A percentile compares a stretch with the other conserved stretches of the same genome.
phyloP scores from a whole-genome alignment of 2,113 vertebrate species.

The Daboia siamensis region DNA sequence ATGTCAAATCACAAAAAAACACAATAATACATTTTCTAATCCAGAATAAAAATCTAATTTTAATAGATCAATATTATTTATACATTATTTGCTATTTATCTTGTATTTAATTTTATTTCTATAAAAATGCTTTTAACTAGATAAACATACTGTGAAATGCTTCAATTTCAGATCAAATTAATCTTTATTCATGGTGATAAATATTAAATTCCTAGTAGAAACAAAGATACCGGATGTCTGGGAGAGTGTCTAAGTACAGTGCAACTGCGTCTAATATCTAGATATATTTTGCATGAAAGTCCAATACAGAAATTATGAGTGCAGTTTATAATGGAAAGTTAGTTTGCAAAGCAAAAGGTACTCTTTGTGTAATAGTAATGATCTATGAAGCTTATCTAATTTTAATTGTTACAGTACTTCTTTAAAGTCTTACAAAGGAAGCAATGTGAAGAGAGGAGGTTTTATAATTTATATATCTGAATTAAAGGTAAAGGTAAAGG shows the following conservation, averaged over 20 bases:
- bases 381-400: background rate
- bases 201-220: background rate
- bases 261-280: background rate
- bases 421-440: conserved; percentile 21
- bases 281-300: background rate
- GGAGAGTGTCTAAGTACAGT: background rate
- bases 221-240: background rate
- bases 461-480: background rate
- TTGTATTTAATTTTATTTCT: background rate
- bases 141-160: background rate
- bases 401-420: background rate
- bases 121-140: background rate
- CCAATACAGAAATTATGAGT: background rate
- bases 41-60: background rate
- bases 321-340: background rate
- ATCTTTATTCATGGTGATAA: background rate
- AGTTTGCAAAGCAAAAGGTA: conserved; percentile 1
- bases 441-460: background rate
- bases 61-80: background rate
- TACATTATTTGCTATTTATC: background rate
- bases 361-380: background rate
- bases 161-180: background rate
- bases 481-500: too few species aligned
- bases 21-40: background rate
- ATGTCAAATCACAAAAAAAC: background rate